A percentile compares a stretch with the other conserved stretches of the same genome.
These are phyloP conservation scores for Antennarius striatus DNA, from an alignment of 2,113 vertebrate genomes.

Conservation along the genomic window DNA sequence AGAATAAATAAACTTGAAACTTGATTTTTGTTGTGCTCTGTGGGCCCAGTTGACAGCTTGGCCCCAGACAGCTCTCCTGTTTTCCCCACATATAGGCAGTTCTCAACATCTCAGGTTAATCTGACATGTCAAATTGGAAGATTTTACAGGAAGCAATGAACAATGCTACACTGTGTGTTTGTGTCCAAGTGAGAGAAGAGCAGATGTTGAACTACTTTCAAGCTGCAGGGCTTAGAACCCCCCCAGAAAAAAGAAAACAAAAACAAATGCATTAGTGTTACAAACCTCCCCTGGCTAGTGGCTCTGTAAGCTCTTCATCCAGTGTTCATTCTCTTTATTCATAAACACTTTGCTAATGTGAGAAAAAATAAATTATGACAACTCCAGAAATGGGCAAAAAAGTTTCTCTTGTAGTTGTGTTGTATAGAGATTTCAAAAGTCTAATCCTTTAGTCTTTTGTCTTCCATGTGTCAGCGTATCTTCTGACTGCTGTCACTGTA, in stretches of 20 bases:
- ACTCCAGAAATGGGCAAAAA: constrained; percentile 43
- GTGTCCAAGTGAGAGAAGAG: constrained; percentile 50
- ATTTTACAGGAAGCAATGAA: constrained; percentile 9
- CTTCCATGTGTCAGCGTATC: constrained; percentile 1
- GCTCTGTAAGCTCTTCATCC: constrained; percentile 48
- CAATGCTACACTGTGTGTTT: neutral
- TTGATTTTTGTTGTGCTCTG: too few species aligned
- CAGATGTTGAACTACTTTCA: constrained; percentile 61
- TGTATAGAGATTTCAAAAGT: constrained; percentile 4
- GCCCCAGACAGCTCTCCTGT: too few species aligned
- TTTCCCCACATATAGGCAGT: too few species aligned
- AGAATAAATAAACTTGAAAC: too few species aligned
- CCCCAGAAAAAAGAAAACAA: constrained; percentile 47
- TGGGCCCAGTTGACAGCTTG: too few species aligned
- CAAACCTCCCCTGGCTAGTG: constrained; percentile 34
- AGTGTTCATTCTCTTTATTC: constrained; percentile 44
- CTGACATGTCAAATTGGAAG: neutral
- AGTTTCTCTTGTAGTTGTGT: constrained; percentile 23
- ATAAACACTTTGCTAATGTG: constrained; percentile 49
- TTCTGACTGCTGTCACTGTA: constrained; percentile 19
- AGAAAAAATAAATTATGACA: constrained; percentile 35
- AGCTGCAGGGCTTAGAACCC: constrained; percentile 48
- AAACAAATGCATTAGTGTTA: constrained; percentile 9
- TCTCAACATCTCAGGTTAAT: constrained; percentile 16
- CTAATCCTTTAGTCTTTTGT: neutral